Base-by-base conservation (phyloP, 2,888 invertebrate genomes). In the Amaurobius ferox region DNA sequence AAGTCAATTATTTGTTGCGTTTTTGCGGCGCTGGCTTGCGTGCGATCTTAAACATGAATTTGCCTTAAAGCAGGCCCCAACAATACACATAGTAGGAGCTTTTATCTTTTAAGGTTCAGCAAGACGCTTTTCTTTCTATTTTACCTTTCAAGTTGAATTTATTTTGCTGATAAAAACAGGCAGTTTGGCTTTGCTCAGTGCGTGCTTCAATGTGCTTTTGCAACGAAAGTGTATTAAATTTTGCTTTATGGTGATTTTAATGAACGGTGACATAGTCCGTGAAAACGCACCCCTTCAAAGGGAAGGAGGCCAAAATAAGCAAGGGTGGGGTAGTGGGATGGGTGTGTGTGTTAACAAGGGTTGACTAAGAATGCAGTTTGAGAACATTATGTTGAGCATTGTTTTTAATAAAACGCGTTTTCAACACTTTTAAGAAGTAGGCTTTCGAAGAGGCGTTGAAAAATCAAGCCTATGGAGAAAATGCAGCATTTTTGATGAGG, bases 1-100 rank as follows among this genome's bases (percentile, higher is more conserved):
- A 66, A 79, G 79, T 72, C 79, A 79, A 72, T 79, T 79, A 79
- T 79, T 79, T 79, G 72, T 72, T 72, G 71, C 79, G 79, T 79
- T 79, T 72, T 72, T 44, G 68, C 26, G 7, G 40, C 19, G 28
- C 30, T 61, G 7, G 62, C 19, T 70, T 39, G 70, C 78, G 78
- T 78, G 78, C 61, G 26, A 23, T 61, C 35, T 77, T 28, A 29
- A 32, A 48, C 35, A 55, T 26, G 55, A 23, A 35, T 67, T 68
- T 55, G 32, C 68, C 68, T 68, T 39, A 67, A 77, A 67, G n/a
- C 26, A 68, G 13, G 35, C 9, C 66, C 23, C 35, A 11, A 16
- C 35, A n/a, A 13, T 13, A 19, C n/a, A 23, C 55, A 23, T 23
- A 23, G 23, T 23, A 9, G 66, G 66, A 39, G 76, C 67, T 77